phyloP scores from a whole-genome alignment of 1,140 invertebrate species.

The Spodoptera litura region DNA sequence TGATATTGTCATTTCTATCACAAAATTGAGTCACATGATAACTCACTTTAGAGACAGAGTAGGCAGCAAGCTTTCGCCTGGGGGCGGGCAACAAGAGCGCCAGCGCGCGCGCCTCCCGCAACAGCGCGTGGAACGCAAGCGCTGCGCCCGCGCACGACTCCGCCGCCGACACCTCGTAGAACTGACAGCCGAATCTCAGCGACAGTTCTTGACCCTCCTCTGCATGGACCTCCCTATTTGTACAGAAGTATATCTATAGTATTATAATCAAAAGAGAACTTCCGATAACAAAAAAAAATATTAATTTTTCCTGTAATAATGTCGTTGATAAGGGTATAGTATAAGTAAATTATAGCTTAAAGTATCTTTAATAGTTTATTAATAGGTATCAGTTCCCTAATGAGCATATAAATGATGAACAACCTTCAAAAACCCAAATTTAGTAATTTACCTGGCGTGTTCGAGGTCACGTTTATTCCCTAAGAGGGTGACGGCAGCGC shows the following conservation, averaged over 20 bases:
- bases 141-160: constrained; percentile 92
- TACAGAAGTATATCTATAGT: background rate
- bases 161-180: constrained; percentile 93
- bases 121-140: constrained; percentile 92
- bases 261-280: too few relatives aligned
- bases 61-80: constrained; percentile 91
- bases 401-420: too few relatives aligned
- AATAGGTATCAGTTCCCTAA: too few relatives aligned
- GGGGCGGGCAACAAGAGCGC: constrained; percentile 91
- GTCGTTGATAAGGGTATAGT: too few relatives aligned
- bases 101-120: constrained; percentile 90
- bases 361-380: background rate
- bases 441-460: constrained; percentile 90
- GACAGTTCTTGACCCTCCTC: constrained; percentile 92
- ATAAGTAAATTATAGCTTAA: too few relatives aligned
- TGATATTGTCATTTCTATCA: too few relatives aligned
- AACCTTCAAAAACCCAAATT: too few relatives aligned
- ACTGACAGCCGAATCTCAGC: constrained; percentile 91
- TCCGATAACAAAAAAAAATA: too few relatives aligned
- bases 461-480: constrained; percentile 95
- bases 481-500: constrained; percentile 91
- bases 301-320: too few relatives aligned
- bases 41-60: constrained; percentile 91
- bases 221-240: constrained; percentile 89
- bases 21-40: too few relatives aligned